A percentile compares a stretch with the other conserved stretches of the same genome.
Conservation (phyloP, 2,113 vertebrate species). For the Indri indri region DNA sequence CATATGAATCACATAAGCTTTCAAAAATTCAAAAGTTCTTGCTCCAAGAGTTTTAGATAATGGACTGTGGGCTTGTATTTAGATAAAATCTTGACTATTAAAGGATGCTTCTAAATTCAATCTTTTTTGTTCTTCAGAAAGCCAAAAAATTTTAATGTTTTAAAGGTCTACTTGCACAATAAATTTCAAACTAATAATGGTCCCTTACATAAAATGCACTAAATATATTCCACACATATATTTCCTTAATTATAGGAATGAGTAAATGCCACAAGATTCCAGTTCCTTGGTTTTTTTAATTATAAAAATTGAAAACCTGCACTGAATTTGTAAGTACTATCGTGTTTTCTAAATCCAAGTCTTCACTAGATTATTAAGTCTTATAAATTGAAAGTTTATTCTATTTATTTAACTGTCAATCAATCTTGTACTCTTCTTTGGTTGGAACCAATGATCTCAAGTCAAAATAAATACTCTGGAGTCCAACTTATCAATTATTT, state of each 20-base stretch:
- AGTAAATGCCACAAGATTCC: background rate
- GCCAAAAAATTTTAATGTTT: background rate
- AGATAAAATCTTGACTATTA: constrained; percentile 3
- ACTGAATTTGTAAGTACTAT: background rate
- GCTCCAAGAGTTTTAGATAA: background rate
- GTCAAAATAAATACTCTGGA: background rate
- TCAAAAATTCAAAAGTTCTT: background rate
- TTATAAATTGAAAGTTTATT: background rate
- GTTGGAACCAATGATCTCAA: background rate
- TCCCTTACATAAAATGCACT: background rate
- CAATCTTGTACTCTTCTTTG: background rate
- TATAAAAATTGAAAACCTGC: constrained; percentile 4
- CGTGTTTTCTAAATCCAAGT: constrained; percentile 9
- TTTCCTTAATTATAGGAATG: background rate
- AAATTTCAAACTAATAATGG: background rate
- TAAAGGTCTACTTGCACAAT: background rate
- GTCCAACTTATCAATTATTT: background rate
- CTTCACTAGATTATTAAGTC: background rate
- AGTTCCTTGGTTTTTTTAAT: background rate
- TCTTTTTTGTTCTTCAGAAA: background rate
- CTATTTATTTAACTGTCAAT: background rate
- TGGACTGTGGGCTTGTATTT: background rate
- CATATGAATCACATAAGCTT: background rate
- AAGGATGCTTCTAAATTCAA: background rate
- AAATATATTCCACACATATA: background rate